Conservation (phyloP, 1,140 invertebrate species). For the Cheumatopsyche charites region DNA sequence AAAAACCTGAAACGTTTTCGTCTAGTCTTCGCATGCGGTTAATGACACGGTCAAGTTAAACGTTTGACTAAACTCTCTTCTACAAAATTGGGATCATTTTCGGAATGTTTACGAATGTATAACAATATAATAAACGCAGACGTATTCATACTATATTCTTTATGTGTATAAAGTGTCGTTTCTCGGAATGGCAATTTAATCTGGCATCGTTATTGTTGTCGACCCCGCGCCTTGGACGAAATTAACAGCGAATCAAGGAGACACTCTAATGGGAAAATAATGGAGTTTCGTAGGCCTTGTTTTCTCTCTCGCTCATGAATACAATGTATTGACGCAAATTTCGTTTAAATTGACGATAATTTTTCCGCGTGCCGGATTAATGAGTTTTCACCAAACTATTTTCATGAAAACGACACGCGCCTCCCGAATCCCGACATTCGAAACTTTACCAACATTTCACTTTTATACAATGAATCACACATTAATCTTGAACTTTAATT, state of each 20-base stretch:
- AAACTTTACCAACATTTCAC: too few species aligned
- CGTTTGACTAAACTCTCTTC: constrained; percentile 34
- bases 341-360: too few species aligned
- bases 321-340: too few species aligned
- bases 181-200: constrained; percentile 46
- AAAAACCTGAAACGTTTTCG: background rate
- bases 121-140: background rate
- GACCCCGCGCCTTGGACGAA: constrained; percentile 12
- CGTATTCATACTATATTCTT: background rate
- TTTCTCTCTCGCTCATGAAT: background rate
- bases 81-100: constrained; percentile 29
- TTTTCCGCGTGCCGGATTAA: too few species aligned
- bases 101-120: background rate
- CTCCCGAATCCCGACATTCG: too few species aligned
- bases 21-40: constrained; percentile 39
- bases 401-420: too few species aligned
- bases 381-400: too few species aligned
- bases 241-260: constrained; percentile 23
- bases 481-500: too few species aligned
- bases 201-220: constrained; percentile 27
- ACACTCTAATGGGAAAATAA: constrained; percentile 44
- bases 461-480: too few species aligned
- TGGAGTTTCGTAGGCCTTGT: constrained; percentile 26
- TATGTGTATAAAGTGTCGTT: constrained; percentile 40
- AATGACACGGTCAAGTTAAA: constrained; percentile 37